These are phyloP conservation scores for Heliopora coerulea DNA, from an alignment of 92 coral and sea anemone species.

Conservation along the genomic window DNA sequence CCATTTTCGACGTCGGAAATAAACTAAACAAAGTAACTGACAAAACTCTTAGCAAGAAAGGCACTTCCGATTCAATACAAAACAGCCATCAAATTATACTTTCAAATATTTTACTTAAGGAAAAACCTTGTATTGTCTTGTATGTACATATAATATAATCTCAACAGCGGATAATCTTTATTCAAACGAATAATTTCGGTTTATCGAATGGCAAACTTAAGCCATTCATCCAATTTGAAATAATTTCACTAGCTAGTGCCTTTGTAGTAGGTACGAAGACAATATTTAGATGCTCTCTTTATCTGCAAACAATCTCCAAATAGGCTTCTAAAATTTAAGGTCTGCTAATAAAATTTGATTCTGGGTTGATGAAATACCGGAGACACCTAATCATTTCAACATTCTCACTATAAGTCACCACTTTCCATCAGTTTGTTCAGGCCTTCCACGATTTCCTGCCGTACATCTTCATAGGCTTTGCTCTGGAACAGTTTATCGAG, in stretches of 20 bases:
- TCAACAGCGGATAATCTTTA: background rate
- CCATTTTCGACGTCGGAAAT: no score
- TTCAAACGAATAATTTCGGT: background rate
- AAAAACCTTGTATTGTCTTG: background rate
- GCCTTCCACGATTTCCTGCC: slow-evolving; percentile 75
- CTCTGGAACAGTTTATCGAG: slow-evolving; percentile 86
- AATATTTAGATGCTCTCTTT: no score
- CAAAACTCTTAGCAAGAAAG: no score
- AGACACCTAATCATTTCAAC: background rate
- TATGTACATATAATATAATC: background rate
- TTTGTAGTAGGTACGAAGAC: background rate
- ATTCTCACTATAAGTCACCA: slow-evolving; percentile 65
- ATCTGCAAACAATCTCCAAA: no score
- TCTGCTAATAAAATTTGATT: background rate
- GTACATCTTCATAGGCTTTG: slow-evolving; percentile 57
- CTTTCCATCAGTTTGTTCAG: slow-evolving; percentile 95
- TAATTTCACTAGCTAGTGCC: background rate
- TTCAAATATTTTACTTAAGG: slow-evolving; percentile 1
- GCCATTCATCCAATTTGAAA: slow-evolving; percentile 6
- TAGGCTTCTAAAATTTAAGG: background rate
- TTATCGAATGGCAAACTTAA: background rate
- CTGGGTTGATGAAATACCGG: background rate
- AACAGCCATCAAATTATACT: background rate
- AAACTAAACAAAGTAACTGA: no score
- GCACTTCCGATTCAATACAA: no score